Base-by-base conservation (phyloP, 2,113 vertebrate species). In the Calypte anna region DNA sequence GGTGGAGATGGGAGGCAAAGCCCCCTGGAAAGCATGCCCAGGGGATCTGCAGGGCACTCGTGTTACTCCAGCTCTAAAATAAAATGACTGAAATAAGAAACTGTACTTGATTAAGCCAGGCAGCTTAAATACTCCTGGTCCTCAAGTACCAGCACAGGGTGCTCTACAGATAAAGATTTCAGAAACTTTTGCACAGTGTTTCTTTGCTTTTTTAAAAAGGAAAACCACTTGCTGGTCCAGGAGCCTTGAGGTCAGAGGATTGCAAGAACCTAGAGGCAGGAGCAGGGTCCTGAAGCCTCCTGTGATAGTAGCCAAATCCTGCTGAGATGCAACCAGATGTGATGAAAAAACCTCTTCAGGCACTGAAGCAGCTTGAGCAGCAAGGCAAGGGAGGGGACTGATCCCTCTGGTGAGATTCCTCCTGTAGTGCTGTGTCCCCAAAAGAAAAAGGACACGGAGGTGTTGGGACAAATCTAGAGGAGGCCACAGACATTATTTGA, bases 71-170 rank as follows among this genome's bases (percentile, higher is more conserved):
- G 57, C 73, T 84, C 44, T 75, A 84, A 88, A 80, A 80, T 64
- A 80, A 90, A 86, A 24, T 25, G n/a, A 69, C 51, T 77, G 82
- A 79, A 88, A 84, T 69, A 28, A 63, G 79, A 84, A 64, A 75
- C 67, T 9, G 14, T 9, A 1, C 14, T 9, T 9, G 19, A 75
- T 54, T 36, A 74, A 74, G 6, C 74, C 36, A 33, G 20, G 51
- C 55, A 84, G 62, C 61, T 75, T 69, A 10, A 23, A 53, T 19
- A 22, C 6, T 22, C 28, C 73, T 20, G 8, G 46, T 22, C 58
- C 46, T 62, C 23, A 33, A 63, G 55, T 7, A 74, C 25, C 38
- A 46, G 53, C 61, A 36, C 51, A 6, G 40, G 31, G 58, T 1
- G 38, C 44, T 80, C 59, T 30, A 57, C 31, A 16, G 33, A 33